Evolutionary conservation across 2,888 invertebrate species (phyloP).

Genomic region (Punctoribates punctum): DNA sequence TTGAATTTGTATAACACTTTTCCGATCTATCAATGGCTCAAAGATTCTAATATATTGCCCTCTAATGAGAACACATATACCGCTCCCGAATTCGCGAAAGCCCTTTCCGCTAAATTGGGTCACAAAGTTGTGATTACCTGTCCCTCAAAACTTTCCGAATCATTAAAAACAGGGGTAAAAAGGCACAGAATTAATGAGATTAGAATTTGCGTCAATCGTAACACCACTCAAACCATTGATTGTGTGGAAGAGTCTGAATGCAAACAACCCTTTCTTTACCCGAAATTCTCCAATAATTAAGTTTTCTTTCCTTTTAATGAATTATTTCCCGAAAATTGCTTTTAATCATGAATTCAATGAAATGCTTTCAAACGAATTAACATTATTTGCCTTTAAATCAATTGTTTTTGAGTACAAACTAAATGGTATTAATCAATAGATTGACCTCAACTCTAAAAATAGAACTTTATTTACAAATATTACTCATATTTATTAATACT

Average conservation of each 20-base stretch:
- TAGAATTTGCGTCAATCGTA: conserved; percentile 24
- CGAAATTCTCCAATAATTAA: background rate
- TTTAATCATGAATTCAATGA: background rate
- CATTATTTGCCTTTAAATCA: too few species aligned
- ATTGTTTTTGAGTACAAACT: too few species aligned
- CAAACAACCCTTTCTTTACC: background rate
- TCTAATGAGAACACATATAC: background rate
- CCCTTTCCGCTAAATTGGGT: background rate
- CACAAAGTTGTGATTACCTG: conserved; percentile 9
- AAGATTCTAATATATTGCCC: conserved; percentile 32
- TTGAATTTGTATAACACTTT: conserved; percentile 7
- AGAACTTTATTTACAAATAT: too few species aligned
- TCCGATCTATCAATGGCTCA: conserved; percentile 35
- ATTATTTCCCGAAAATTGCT: too few species aligned
- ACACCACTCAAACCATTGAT: background rate
- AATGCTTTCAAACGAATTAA: background rate
- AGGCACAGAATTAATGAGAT: background rate
- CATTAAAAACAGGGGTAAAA: background rate
- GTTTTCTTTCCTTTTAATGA: background rate
- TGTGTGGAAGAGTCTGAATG: conserved; percentile 17
- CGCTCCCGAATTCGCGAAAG: background rate
- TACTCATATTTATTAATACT: background rate
- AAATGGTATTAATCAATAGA: too few species aligned
- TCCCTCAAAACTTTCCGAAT: too few species aligned
- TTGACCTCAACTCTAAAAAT: too few species aligned